phyloP scores from a whole-genome alignment of 2,888 invertebrate genomes.

The Nomada goodeniana region DNA sequence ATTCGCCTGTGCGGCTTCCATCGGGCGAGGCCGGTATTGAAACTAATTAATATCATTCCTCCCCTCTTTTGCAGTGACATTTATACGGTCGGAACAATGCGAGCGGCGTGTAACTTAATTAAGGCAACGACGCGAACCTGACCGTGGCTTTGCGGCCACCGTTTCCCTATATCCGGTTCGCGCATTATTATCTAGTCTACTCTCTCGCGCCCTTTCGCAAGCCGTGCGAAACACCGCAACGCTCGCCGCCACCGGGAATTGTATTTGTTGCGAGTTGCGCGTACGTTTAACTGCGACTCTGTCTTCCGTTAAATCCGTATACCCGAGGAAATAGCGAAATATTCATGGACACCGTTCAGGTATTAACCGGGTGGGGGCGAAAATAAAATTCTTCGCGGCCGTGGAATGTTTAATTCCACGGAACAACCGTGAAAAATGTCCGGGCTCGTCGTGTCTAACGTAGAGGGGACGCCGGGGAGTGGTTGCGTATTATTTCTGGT shows the following conservation, averaged over 20 bases:
- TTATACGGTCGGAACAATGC: conserved; percentile 81
- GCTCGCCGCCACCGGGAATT: conserved; percentile 76
- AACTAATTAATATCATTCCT: conserved; percentile 82
- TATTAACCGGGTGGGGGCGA: conserved; percentile 35
- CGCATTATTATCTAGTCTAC: conserved; percentile 82
- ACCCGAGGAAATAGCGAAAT: conserved; percentile 47
- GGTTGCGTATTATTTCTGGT: not conserved
- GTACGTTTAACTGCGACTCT: conserved; percentile 63
- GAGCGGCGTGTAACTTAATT: conserved; percentile 84
- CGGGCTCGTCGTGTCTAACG: not conserved
- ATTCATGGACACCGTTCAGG: conserved; percentile 55
- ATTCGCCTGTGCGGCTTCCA: conserved; percentile 15
- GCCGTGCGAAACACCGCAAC: conserved; percentile 76
- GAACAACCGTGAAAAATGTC: not conserved
- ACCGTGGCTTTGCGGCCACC: conserved; percentile 82
- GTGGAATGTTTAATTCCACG: not conserved
- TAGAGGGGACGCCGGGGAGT: too few relatives aligned
- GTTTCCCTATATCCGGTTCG: conserved; percentile 79
- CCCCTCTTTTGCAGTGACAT: conserved; percentile 78
- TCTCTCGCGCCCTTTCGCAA: conserved; percentile 71
- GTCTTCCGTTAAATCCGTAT: conserved; percentile 71
- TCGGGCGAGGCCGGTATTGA: conserved; percentile 64
- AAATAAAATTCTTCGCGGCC: conserved; percentile 28
- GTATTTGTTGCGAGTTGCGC: conserved; percentile 78
- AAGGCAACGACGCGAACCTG: conserved; percentile 83